Conservation (phyloP, 2,113 vertebrate genomes). For the Dolichotis patagonum region DNA sequence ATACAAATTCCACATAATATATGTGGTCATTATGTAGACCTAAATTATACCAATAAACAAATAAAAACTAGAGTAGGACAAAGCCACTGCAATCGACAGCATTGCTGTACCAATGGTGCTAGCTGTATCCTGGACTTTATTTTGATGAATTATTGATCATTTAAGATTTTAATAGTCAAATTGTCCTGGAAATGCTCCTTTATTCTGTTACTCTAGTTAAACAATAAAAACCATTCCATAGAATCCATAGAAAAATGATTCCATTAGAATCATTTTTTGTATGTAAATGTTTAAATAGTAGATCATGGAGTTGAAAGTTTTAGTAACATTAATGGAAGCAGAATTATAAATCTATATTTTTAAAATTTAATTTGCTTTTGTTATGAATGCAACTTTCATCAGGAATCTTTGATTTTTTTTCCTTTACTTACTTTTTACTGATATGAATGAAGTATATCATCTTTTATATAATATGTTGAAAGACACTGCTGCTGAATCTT, state of each 20-base stretch:
- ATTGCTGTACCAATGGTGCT: not conserved
- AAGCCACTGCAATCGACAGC: not conserved
- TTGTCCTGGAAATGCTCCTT: not conserved
- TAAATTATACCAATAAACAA: not conserved
- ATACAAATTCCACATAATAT: not conserved
- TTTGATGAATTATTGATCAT: not conserved
- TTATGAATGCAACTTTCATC: conserved; percentile 16
- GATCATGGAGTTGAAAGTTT: not conserved
- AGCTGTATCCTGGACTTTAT: conserved; percentile 9
- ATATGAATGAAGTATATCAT: conserved; percentile 97
- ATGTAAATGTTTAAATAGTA: conserved; percentile 36
- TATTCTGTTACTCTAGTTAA: not conserved
- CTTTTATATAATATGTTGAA: conserved; percentile 97
- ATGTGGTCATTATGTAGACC: not conserved
- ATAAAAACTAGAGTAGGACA: not conserved
- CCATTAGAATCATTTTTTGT: not conserved
- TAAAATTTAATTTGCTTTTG: not conserved
- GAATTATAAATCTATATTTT: not conserved
- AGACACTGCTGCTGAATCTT: conserved; percentile 94
- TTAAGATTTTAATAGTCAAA: conserved; percentile 20
- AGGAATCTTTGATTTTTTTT: conserved; percentile 66
- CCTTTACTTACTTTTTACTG: conserved; percentile 92
- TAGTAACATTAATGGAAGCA: conserved; percentile 17
- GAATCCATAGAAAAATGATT: not conserved
- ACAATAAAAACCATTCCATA: not conserved